These are phyloP conservation scores for Diadumene lineata DNA, from an alignment of 92 coral and sea anemone genomes.

Conservation along the genomic window DNA sequence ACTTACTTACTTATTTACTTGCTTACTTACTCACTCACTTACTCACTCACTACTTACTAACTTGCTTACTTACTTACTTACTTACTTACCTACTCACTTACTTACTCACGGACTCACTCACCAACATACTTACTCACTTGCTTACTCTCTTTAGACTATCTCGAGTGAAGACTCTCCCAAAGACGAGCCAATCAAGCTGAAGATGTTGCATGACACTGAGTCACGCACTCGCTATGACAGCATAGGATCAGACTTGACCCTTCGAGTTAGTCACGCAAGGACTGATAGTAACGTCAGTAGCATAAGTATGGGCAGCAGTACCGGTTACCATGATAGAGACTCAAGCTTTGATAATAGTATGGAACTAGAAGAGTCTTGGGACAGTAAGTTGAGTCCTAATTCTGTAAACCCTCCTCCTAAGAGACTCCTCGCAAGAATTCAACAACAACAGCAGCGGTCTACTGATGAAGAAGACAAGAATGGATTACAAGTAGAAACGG, in stretches of 20 bases:
- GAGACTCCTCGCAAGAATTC: constrained; percentile 15
- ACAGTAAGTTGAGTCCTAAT: background rate
- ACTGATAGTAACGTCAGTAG: constrained; percentile 71
- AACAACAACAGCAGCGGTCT: background rate
- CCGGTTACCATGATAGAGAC: constrained; percentile 54
- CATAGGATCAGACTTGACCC: constrained; percentile 38
- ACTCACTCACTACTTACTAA: too few relatives aligned
- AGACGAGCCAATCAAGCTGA: background rate
- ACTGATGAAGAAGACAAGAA: background rate
- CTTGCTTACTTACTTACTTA: too few relatives aligned
- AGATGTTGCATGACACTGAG: background rate
- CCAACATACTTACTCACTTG: background rate
- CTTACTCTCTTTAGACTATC: background rate
- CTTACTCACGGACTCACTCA: too few relatives aligned
- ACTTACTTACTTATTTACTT: too few relatives aligned
- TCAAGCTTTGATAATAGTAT: constrained; percentile 58
- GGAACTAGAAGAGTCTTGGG: constrained; percentile 5
- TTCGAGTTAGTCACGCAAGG: constrained; percentile 56
- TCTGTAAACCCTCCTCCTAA: constrained; percentile 24
- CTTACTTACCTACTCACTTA: too few relatives aligned
- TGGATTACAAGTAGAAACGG: background rate
- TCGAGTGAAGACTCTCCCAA: background rate
- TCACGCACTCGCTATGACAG: constrained; percentile 32
- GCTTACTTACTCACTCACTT: too few relatives aligned
- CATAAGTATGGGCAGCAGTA: constrained; percentile 68